A percentile compares a stretch with the other conserved stretches of the same genome.
phyloP scores from a whole-genome alignment of 2,888 invertebrate genomes.

The Chloroclystis v-ata region DNA sequence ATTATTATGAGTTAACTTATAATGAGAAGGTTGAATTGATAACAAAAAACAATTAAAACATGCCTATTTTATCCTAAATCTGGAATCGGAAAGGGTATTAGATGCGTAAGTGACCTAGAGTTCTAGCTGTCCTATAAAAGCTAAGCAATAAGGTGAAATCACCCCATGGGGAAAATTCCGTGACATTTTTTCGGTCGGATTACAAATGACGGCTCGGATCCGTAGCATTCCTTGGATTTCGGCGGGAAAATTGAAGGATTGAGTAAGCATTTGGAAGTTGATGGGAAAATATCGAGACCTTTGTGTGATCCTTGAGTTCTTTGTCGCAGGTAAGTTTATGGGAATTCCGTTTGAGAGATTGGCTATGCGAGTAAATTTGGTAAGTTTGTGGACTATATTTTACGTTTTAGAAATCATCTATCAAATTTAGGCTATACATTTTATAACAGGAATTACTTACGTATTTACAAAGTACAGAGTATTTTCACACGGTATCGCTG shows the following conservation, averaged over 20 bases:
- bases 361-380: background rate
- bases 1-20: too few relatives aligned
- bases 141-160: conserved; percentile 12
- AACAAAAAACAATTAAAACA: too few relatives aligned
- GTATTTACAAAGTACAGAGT: too few relatives aligned
- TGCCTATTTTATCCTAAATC: too few relatives aligned
- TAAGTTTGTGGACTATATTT: conserved; percentile 7
- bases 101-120: too few relatives aligned
- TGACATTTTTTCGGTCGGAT: conserved; percentile 23
- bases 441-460: too few relatives aligned
- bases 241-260: conserved; percentile 16
- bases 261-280: conserved; percentile 11
- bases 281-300: background rate
- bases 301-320: background rate
- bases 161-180: conserved; percentile 22
- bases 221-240: conserved; percentile 24
- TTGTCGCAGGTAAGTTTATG: conserved; percentile 10
- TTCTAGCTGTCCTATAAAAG: background rate
- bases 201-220: conserved; percentile 21
- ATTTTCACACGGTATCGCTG: too few relatives aligned
- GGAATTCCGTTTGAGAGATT: background rate
- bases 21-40: too few relatives aligned
- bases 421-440: too few relatives aligned
- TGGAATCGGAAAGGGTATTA: too few relatives aligned
- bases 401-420: too few relatives aligned